A percentile compares a stretch with the other conserved stretches of the same genome.
Conservation (phyloP, 2,113 vertebrate species). For the Lucifuga dentata region DNA sequence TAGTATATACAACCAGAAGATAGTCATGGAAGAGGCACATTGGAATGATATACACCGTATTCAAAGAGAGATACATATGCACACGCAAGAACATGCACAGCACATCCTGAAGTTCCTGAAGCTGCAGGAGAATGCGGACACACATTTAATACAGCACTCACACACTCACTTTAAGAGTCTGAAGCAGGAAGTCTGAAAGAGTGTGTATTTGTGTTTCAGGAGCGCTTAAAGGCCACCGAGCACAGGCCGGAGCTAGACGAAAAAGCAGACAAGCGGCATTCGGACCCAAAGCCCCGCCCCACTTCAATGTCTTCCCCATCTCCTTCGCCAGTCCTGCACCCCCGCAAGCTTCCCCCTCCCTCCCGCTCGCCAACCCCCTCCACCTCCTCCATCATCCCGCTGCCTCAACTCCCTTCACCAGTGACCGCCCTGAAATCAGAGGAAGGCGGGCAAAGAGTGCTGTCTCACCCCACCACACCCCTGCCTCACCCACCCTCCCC, state of each 20-base stretch:
- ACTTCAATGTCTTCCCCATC: slow-evolving; percentile 78
- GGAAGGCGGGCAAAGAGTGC: slow-evolving; percentile 87
- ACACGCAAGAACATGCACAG: no score
- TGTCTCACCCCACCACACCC: slow-evolving; percentile 84
- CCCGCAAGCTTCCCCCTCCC: slow-evolving; percentile 85
- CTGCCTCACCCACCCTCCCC: slow-evolving; percentile 86
- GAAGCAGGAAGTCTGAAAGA: neutral
- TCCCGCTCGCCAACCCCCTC: slow-evolving; percentile 83
- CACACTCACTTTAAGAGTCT: neutral
- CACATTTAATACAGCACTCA: slow-evolving; percentile 14
- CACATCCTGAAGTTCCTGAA: slow-evolving; percentile 13
- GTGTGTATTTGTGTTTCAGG: slow-evolving; percentile 77
- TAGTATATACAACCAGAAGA: no score
- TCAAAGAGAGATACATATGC: no score
- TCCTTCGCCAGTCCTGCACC: slow-evolving; percentile 81
- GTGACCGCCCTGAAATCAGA: slow-evolving; percentile 90
- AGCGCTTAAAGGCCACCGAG: slow-evolving; percentile 91
- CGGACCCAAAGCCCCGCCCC: slow-evolving; percentile 86
- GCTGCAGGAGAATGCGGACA: neutral
- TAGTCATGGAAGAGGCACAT: no score
- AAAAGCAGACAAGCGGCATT: slow-evolving; percentile 86
- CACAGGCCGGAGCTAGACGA: slow-evolving; percentile 90
- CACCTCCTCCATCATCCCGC: slow-evolving; percentile 85
- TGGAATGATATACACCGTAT: no score
- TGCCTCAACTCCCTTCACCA: slow-evolving; percentile 84